Percentiles rank a stretch among this genome's conserved stretches.
Evolutionary conservation across 2,888 invertebrate species (phyloP).

Genomic region (Rhaphigaster nebulosa): DNA sequence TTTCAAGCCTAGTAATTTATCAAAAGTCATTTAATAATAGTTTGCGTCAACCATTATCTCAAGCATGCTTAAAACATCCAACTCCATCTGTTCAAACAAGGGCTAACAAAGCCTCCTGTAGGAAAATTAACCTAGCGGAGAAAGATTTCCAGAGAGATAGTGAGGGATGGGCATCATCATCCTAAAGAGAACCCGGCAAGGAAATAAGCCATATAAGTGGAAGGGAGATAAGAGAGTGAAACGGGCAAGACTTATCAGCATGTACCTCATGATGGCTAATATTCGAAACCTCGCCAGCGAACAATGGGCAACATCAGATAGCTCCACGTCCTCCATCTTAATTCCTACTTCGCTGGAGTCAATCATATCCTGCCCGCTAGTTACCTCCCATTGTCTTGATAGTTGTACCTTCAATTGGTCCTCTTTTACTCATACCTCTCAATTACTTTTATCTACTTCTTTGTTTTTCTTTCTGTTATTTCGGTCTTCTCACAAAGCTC

Average conservation of each 20-base stretch:
- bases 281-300: conserved; percentile 11
- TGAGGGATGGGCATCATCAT: conserved; percentile 19
- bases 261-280: conserved; percentile 36
- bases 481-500: conserved; percentile 29
- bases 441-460: conserved; percentile 40
- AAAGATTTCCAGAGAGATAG: conserved; percentile 31
- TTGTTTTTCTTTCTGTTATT: conserved; percentile 35
- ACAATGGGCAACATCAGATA: conserved; percentile 46
- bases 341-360: conserved; percentile 37
- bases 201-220: conserved; percentile 42
- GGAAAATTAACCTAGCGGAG: conserved; percentile 40
- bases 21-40: too few relatives aligned
- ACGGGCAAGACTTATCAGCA: conserved; percentile 8
- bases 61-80: neutral
- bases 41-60: neutral
- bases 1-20: too few relatives aligned
- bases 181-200: conserved; percentile 20
- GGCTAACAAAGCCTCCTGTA: conserved; percentile 12
- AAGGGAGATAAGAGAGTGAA: conserved; percentile 28
- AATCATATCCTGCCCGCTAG: conserved; percentile 44
- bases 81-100: neutral
- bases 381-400: conserved; percentile 40
- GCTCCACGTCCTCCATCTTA: conserved; percentile 46
- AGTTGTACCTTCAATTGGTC: conserved; percentile 25
- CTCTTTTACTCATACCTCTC: conserved; percentile 33